Conservation (phyloP, 2,113 vertebrate genomes). For the Labrus mixtus region DNA sequence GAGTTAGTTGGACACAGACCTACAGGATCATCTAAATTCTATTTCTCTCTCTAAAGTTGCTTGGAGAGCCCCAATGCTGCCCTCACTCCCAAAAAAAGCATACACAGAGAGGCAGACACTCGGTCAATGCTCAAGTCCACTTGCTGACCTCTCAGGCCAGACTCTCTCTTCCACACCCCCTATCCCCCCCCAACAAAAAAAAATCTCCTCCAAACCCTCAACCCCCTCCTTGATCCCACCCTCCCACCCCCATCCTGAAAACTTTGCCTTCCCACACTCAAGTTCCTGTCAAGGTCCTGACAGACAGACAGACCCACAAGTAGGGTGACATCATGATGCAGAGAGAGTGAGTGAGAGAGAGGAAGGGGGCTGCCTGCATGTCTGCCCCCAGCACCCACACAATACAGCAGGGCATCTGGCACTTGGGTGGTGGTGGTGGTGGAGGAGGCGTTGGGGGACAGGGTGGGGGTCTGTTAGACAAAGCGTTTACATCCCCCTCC, state of each 20-base stretch:
- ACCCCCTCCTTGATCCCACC: slow-evolving; percentile 59
- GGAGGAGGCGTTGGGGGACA: background rate
- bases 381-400: slow-evolving; percentile 70
- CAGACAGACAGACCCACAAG: slow-evolving; percentile 63
- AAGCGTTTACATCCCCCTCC: slow-evolving; percentile 71
- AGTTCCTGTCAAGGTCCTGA: slow-evolving; percentile 76
- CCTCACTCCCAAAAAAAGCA: background rate
- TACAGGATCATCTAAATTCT: slow-evolving; percentile 80
- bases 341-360: slow-evolving; percentile 34
- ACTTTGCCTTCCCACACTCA: slow-evolving; percentile 71
- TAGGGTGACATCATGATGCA: slow-evolving; percentile 74
- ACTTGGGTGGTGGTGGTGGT: slow-evolving; percentile 43
- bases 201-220: slow-evolving; percentile 1
- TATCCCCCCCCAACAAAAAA: background rate
- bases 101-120: slow-evolving; percentile 30
- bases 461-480: slow-evolving; percentile 64
- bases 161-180: slow-evolving; percentile 47
- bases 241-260: slow-evolving; percentile 7
- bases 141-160: slow-evolving; percentile 74
- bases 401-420: slow-evolving; percentile 82
- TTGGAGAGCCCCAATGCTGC: slow-evolving; percentile 53
- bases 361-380: slow-evolving; percentile 52
- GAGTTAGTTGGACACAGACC: slow-evolving; percentile 56
- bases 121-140: slow-evolving; percentile 70
- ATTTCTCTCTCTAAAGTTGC: slow-evolving; percentile 70